A percentile compares a stretch with the other conserved stretches of the same genome.
These are phyloP conservation scores for Zaprionus capensis DNA, from an alignment of 1,140 invertebrate species.

Conservation along the genomic window DNA sequence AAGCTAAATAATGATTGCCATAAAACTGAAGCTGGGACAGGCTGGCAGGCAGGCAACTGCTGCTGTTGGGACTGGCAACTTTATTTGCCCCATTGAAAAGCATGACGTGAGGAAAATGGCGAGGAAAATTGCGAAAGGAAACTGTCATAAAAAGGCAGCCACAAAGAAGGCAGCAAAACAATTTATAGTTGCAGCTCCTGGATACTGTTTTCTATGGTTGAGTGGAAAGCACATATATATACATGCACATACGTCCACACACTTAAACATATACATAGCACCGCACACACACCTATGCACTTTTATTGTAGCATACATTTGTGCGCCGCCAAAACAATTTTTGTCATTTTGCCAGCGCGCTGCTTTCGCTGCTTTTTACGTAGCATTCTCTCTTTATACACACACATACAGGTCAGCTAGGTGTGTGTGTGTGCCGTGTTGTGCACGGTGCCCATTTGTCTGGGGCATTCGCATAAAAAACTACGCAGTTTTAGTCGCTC, in stretches of 20 bases:
- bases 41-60: slow-evolving; percentile 8
- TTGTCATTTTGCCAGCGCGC: slow-evolving; percentile 60
- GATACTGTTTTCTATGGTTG: background rate
- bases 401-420: slow-evolving; percentile 38
- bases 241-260: background rate
- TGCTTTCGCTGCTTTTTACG: slow-evolving; percentile 13
- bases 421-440: slow-evolving; percentile 33
- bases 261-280: background rate
- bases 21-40: slow-evolving; percentile 35
- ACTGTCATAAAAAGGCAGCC: slow-evolving; percentile 29
- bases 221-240: background rate
- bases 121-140: slow-evolving; percentile 2
- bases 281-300: background rate
- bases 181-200: slow-evolving; percentile 20
- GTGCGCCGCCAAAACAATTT: slow-evolving; percentile 42
- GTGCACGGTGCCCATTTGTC: slow-evolving; percentile 63
- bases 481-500: slow-evolving; percentile 50
- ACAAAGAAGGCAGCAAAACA: slow-evolving; percentile 18
- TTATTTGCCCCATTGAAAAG: slow-evolving; percentile 1
- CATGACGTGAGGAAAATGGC: slow-evolving; percentile 16
- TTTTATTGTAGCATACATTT: slow-evolving; percentile 46
- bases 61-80: background rate
- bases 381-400: background rate
- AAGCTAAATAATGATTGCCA: slow-evolving; percentile 52
- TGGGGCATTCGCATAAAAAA: slow-evolving; percentile 47